Percentiles rank a stretch among this genome's conserved stretches.
Conservation (phyloP, 2,113 vertebrate species). For the Nematolebias whitei region DNA sequence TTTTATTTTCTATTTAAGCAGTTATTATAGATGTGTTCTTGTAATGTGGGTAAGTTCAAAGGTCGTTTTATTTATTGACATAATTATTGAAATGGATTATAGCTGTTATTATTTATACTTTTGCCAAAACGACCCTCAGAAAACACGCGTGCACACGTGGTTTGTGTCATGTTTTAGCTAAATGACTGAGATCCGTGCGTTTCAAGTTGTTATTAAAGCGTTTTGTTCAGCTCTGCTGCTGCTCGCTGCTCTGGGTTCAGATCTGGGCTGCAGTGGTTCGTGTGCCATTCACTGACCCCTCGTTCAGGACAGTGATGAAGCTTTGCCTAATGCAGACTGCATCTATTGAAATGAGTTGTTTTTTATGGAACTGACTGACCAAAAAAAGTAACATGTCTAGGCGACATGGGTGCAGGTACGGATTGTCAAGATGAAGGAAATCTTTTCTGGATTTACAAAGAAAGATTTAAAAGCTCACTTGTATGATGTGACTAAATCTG, state of each 20-base stretch:
- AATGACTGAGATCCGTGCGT: conserved; percentile 47
- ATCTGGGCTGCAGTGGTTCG: background rate
- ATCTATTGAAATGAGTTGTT: conserved; percentile 10
- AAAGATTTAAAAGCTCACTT: conserved; percentile 30
- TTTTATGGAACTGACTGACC: background rate
- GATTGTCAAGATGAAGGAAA: conserved; percentile 72
- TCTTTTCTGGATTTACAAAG: conserved; percentile 60
- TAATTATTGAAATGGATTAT: conserved; percentile 78
- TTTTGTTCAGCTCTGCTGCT: conserved; percentile 4
- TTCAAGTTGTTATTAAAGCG: conserved; percentile 28
- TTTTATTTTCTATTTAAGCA: conserved; percentile 40
- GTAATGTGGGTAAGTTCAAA: conserved; percentile 35
- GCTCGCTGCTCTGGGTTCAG: background rate
- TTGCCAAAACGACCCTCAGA: conserved; percentile 47
- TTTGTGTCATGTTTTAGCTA: conserved; percentile 5
- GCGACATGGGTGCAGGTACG: conserved; percentile 42
- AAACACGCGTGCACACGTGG: background rate
- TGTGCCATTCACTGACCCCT: conserved; percentile 4
- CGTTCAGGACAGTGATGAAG: background rate
- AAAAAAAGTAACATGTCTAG: background rate
- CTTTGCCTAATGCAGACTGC: conserved; percentile 11
- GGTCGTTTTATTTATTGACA: conserved; percentile 76
- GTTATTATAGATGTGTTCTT: conserved; percentile 22
- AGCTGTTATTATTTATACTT: conserved; percentile 76
- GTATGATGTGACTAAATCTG: conserved; percentile 6